Evolutionary conservation across 2,888 invertebrate species (phyloP).

Genomic region (Erebia aethiops): DNA sequence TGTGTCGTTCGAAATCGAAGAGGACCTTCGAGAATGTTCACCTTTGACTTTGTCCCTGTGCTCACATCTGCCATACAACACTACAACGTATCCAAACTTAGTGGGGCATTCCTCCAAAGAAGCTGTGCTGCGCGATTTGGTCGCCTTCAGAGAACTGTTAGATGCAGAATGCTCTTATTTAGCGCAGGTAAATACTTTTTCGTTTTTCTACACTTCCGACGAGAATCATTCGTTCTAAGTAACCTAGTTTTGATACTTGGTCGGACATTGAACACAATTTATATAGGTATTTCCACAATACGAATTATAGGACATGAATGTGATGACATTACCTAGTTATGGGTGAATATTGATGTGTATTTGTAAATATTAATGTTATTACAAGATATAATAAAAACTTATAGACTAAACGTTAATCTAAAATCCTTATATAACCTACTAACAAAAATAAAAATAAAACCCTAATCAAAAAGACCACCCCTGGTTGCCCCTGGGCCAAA

Average conservation of each 20-base stretch:
- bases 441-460: no score
- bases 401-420: no score
- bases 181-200: conserved; percentile 82
- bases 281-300: no score
- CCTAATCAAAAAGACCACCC: no score
- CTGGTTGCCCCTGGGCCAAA: no score
- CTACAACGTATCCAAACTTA: conserved; percentile 92
- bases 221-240: conserved; percentile 19
- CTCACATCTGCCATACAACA: conserved; percentile 88
- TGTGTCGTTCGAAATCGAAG: conserved; percentile 68
- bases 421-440: no score
- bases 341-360: no score
- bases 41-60: conserved; percentile 87
- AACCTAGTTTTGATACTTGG: conserved; percentile 24
- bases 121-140: conserved; percentile 88
- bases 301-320: no score
- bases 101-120: conserved; percentile 85
- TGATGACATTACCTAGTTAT: no score
- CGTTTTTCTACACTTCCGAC: neutral
- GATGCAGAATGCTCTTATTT: conserved; percentile 95
- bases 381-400: no score
- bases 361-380: no score
- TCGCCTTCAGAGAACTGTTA: conserved; percentile 92
- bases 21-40: conserved; percentile 86
- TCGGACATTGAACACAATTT: neutral